Evolutionary conservation across 2,888 invertebrate species (phyloP).

Genomic region (Crepidodera aurea): DNA sequence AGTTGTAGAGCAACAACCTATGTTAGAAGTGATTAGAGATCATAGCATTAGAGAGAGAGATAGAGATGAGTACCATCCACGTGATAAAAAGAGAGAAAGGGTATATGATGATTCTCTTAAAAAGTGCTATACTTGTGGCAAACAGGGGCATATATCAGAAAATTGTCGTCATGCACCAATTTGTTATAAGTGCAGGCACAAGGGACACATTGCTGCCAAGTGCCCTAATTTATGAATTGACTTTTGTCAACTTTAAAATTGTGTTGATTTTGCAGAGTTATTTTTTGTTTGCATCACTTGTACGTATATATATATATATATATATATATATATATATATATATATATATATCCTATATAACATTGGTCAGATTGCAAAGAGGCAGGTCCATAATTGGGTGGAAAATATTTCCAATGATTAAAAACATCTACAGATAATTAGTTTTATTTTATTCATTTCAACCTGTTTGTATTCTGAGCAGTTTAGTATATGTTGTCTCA

Average conservation of each 20-base stretch:
- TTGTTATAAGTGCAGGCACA: constrained; percentile 43
- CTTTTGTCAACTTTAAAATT: constrained; percentile 13
- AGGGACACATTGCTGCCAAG: constrained; percentile 45
- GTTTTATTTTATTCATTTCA: no score
- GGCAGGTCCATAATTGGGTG: no score
- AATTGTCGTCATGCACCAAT: constrained; percentile 44
- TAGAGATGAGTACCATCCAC: background rate
- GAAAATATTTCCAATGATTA: no score
- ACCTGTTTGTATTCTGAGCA: no score
- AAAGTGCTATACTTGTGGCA: constrained; percentile 44
- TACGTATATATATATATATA: no score
- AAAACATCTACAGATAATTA: no score
- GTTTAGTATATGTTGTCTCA: no score
- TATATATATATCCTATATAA: no score
- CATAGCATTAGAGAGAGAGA: background rate
- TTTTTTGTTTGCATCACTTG: no score
- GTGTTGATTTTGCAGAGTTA: no score
- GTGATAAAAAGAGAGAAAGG: background rate
- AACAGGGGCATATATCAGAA: constrained; percentile 39
- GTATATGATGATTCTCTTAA: constrained; percentile 2
- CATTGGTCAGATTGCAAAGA: no score
- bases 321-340: no score
- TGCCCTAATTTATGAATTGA: constrained; percentile 29
- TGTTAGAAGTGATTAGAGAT: constrained; percentile 5
- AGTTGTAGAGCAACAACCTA: background rate